Evolutionary conservation across 2,888 invertebrate genomes (phyloP).

Genomic region (Limenitis camilla): DNA sequence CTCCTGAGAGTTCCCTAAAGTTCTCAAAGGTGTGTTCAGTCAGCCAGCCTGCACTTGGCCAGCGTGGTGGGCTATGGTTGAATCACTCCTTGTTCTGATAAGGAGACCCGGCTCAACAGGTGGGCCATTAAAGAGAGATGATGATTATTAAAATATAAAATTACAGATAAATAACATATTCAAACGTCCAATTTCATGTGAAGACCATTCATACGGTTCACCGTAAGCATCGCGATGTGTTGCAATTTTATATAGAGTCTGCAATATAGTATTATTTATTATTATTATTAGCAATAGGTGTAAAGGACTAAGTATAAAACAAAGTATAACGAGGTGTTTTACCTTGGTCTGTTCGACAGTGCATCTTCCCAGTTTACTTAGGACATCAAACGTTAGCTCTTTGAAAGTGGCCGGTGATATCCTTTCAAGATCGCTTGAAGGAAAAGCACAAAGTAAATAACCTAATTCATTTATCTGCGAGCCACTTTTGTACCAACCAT

Average conservation of each 20-base stretch:
- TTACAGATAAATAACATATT: constrained; percentile 49
- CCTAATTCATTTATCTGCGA: constrained; percentile 54
- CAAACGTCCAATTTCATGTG: constrained; percentile 52
- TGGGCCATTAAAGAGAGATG: too few species aligned
- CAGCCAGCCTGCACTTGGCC: too few species aligned
- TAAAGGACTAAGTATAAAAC: not conserved
- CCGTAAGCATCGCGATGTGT: constrained; percentile 52
- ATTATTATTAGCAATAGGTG: not conserved
- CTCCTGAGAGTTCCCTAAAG: too few species aligned
- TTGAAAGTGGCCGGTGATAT: constrained; percentile 49
- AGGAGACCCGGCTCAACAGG: too few species aligned
- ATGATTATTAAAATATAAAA: constrained; percentile 3
- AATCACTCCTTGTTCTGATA: too few species aligned
- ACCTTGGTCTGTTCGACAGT: constrained; percentile 49
- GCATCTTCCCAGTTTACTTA: constrained; percentile 48
- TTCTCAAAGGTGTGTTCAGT: too few species aligned
- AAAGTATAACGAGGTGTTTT: not conserved
- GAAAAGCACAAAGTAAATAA: constrained; percentile 60
- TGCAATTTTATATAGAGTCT: constrained; percentile 58
- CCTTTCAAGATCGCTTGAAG: constrained; percentile 42
- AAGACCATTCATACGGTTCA: constrained; percentile 58
- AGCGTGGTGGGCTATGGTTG: too few species aligned
- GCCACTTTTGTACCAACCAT: constrained; percentile 48
- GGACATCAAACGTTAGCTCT: constrained; percentile 42
- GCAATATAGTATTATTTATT: constrained; percentile 33